Conservation (phyloP, 2,797 vertebrate genomes). For the Sphenopsis melanotis region DNA sequence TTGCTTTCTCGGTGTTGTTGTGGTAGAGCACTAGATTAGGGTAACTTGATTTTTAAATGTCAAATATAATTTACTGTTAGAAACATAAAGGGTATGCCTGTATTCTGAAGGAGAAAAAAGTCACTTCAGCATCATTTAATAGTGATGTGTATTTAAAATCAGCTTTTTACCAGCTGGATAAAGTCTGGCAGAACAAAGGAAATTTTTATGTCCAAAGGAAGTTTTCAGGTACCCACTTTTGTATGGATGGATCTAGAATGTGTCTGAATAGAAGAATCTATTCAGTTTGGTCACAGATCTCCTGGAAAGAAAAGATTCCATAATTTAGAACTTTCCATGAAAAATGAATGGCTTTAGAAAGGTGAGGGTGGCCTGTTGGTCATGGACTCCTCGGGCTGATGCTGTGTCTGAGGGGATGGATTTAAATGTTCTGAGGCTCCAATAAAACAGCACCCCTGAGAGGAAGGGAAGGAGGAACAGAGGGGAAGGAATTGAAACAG, state of each 20-base stretch:
- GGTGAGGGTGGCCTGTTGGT: neutral
- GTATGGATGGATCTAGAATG: neutral
- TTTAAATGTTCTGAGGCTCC: neutral
- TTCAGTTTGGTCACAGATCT: neutral
- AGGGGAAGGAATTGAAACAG: neutral
- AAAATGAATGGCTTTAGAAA: neutral
- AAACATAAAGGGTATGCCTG: conserved; percentile 43
- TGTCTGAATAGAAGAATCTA: neutral
- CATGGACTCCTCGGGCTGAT: neutral
- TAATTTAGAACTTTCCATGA: conserved; percentile 4
- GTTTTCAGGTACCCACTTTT: neutral
- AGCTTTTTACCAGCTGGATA: neutral
- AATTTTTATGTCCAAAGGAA: neutral
- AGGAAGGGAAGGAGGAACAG: too few species aligned
- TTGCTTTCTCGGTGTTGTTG: conserved; percentile 57
- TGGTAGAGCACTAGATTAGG: conserved; percentile 63
- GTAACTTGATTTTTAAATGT: conserved; percentile 74
- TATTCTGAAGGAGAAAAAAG: conserved; percentile 32
- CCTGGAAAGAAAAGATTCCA: conserved; percentile 10
- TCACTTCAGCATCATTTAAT: conserved; percentile 26
- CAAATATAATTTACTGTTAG: conserved; percentile 68
- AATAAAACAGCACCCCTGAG: neutral
- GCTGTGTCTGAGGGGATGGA: neutral
- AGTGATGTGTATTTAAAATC: conserved; percentile 27
- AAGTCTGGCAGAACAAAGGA: conserved; percentile 7